These are phyloP conservation scores for Polyergus mexicanus DNA, from an alignment of 1,140 invertebrate genomes.

Conservation along the genomic window DNA sequence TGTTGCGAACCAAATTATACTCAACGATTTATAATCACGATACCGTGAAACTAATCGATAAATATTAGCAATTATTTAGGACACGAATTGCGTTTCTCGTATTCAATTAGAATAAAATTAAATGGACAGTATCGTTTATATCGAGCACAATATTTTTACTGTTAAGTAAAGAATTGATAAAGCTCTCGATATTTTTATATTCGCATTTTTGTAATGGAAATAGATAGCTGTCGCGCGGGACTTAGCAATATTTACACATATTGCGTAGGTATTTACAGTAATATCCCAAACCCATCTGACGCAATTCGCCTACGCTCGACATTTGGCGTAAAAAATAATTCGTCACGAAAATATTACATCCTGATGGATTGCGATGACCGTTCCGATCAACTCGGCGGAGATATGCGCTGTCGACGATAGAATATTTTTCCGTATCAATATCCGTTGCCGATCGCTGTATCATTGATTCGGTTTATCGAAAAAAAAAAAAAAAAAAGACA, in stretches of 20 bases:
- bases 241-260: neutral
- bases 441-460: neutral
- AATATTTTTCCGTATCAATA: neutral
- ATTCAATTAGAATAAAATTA: neutral
- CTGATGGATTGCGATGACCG: neutral
- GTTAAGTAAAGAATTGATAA: too few species aligned
- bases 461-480: neutral
- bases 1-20: neutral
- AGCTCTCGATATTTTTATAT: neutral
- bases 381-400: neutral
- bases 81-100: neutral
- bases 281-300: conserved; percentile 15
- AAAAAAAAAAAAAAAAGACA: neutral
- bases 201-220: neutral
- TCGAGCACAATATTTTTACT: neutral
- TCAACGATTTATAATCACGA: neutral
- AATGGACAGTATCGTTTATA: neutral
- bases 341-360: neutral
- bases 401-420: neutral
- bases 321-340: conserved; percentile 3
- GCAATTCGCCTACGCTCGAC: neutral
- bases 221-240: neutral
- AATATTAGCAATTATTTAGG: neutral
- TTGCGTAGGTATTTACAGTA: neutral
- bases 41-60: neutral